Evolutionary conservation across 2,888 invertebrate genomes (phyloP).

Genomic region (Cloeon dipterum): DNA sequence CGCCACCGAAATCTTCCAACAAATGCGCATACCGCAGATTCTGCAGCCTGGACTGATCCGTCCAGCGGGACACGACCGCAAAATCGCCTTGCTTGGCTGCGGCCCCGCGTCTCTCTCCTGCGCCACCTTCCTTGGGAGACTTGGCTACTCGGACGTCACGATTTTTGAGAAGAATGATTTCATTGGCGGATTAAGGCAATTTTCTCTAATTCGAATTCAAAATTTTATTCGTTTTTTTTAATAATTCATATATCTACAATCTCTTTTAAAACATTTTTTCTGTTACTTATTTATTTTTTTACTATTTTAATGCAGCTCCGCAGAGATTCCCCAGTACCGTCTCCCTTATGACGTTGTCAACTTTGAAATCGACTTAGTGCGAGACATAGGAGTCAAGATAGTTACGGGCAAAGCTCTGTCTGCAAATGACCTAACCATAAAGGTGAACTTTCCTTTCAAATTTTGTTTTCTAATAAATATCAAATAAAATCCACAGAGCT

Average conservation of each 20-base stretch:
- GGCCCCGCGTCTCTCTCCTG: slow-evolving; percentile 94
- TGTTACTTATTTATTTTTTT: too few species aligned
- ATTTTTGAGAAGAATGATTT: slow-evolving; percentile 77
- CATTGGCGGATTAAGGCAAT: slow-evolving; percentile 65
- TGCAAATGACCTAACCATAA: slow-evolving; percentile 43
- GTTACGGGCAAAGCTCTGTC: slow-evolving; percentile 48
- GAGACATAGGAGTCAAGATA: slow-evolving; percentile 82
- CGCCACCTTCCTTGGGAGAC: slow-evolving; percentile 79
- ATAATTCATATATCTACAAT: too few species aligned
- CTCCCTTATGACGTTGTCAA: slow-evolving; percentile 79
- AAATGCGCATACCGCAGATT: slow-evolving; percentile 80
- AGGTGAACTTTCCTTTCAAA: slow-evolving; percentile 19
- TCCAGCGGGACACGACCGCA: slow-evolving; percentile 22
- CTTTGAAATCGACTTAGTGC: slow-evolving; percentile 77
- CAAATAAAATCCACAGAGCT: slow-evolving; percentile 21
- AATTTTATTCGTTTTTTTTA: neutral
- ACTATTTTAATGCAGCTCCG: slow-evolving; percentile 33
- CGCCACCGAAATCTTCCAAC: slow-evolving; percentile 87
- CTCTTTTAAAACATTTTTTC: too few species aligned
- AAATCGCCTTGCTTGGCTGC: slow-evolving; percentile 76
- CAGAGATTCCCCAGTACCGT: slow-evolving; percentile 94
- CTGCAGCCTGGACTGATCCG: slow-evolving; percentile 38
- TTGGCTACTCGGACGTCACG: slow-evolving; percentile 79
- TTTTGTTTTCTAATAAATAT: neutral
- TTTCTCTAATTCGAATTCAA: neutral